Percentiles rank a stretch among this genome's conserved stretches.
phyloP scores from a whole-genome alignment of 2,113 vertebrate species.

The Dissostichus mawsoni region DNA sequence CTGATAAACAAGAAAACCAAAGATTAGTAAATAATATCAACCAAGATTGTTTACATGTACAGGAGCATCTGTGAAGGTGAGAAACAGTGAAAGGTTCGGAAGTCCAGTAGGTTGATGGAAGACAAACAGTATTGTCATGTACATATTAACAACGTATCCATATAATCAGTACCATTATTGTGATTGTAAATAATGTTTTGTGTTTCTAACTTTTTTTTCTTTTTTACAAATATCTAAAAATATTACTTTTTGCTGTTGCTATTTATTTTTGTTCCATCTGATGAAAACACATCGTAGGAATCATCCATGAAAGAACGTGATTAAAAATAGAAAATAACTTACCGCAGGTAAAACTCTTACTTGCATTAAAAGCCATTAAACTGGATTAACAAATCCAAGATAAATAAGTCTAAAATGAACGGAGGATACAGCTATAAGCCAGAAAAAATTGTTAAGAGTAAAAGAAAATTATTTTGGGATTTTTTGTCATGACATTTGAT shows the following conservation, averaged over 20 bases:
- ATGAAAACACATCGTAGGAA: constrained; percentile 6
- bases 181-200: constrained; percentile 5
- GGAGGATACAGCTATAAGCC: not conserved
- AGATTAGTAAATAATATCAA: not conserved
- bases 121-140: not conserved
- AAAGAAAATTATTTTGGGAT: not conserved
- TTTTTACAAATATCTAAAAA: constrained; percentile 34
- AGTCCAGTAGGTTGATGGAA: not conserved
- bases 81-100: not conserved
- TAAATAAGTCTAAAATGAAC: not conserved
- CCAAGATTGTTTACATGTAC: not conserved
- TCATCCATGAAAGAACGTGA: not conserved
- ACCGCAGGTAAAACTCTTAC: not conserved
- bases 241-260: not conserved
- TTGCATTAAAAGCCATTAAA: not conserved
- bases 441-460: not conserved
- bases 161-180: constrained; percentile 6
- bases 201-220: constrained; percentile 32
- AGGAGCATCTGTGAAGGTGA: not conserved
- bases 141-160: constrained; percentile 33
- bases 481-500: not conserved
- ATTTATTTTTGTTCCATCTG: not conserved
- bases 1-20: too few relatives aligned
- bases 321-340: not conserved
- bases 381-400: not conserved